Evolutionary conservation across 2,888 invertebrate species (phyloP).

Genomic region (Drosophila gaucha): DNA sequence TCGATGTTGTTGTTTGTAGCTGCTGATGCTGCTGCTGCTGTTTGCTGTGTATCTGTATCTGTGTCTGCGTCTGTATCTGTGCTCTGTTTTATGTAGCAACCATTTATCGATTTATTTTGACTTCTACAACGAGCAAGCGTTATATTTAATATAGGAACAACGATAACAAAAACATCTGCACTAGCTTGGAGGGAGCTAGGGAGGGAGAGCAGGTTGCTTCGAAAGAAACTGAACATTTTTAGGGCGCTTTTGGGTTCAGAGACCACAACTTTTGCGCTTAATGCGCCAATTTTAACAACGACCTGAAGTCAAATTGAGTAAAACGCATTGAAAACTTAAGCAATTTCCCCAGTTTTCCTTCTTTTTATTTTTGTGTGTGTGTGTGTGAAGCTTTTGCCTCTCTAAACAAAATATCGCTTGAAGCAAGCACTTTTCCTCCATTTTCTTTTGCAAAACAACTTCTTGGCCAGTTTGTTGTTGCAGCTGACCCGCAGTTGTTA

Average conservation of each 20-base stretch:
- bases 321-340: constrained; percentile 79
- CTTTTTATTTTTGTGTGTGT: too few relatives aligned
- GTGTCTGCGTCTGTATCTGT: constrained; percentile 35
- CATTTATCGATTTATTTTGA: constrained; percentile 80
- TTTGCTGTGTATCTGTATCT: constrained; percentile 20
- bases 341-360: constrained; percentile 63
- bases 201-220: not conserved
- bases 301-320: constrained; percentile 78
- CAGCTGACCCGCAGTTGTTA: constrained; percentile 54
- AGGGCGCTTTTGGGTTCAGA: constrained; percentile 62
- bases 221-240: constrained; percentile 34
- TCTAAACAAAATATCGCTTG: constrained; percentile 56
- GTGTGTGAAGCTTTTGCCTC: constrained; percentile 16
- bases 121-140: constrained; percentile 64
- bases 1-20: constrained; percentile 32
- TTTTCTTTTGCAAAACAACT: constrained; percentile 14
- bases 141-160: constrained; percentile 71
- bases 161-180: constrained; percentile 57
- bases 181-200: not conserved
- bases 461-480: constrained; percentile 50
- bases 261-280: constrained; percentile 66
- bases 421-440: constrained; percentile 32
- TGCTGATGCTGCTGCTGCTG: too few relatives aligned
- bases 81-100: constrained; percentile 58
- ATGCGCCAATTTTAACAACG: constrained; percentile 73